Percentiles rank a stretch among this genome's conserved stretches.
Evolutionary conservation across 2,888 invertebrate species (phyloP).

Genomic region (Candidula unifasciata): DNA sequence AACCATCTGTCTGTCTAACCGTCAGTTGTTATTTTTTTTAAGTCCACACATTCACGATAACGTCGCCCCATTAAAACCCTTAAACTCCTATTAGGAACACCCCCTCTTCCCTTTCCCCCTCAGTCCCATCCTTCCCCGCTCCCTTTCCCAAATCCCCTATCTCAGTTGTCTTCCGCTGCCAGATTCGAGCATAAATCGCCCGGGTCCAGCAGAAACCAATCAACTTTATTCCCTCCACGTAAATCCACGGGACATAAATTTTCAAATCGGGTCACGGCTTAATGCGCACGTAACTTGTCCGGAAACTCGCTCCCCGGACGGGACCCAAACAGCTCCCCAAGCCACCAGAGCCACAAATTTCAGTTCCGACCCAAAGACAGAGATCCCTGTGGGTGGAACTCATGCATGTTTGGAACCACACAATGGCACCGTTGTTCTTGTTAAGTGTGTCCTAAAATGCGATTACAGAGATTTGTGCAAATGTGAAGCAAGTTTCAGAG

Average conservation of each 20-base stretch:
- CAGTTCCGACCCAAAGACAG: neutral
- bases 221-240: conserved; percentile 36
- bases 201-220: neutral
- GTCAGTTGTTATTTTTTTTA: too few relatives aligned
- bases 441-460: too few relatives aligned
- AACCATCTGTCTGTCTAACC: too few relatives aligned
- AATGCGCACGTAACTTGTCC: neutral
- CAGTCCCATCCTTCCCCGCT: neutral
- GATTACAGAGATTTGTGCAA: too few relatives aligned
- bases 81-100: too few relatives aligned
- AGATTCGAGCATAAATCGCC: neutral
- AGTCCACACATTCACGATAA: too few relatives aligned
- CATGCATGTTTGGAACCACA: too few relatives aligned
- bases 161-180: neutral
- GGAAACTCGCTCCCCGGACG: neutral
- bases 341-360: neutral
- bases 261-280: neutral
- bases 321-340: neutral
- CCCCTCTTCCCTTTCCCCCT: neutral
- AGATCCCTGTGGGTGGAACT: too few relatives aligned
- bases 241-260: conserved; percentile 19
- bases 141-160: too few relatives aligned
- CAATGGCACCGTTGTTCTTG: too few relatives aligned
- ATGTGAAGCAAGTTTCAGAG: too few relatives aligned
- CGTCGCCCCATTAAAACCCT: too few relatives aligned